Evolutionary conservation across 2,888 invertebrate species (phyloP).

Genomic region (Strigamia transsilvanica): DNA sequence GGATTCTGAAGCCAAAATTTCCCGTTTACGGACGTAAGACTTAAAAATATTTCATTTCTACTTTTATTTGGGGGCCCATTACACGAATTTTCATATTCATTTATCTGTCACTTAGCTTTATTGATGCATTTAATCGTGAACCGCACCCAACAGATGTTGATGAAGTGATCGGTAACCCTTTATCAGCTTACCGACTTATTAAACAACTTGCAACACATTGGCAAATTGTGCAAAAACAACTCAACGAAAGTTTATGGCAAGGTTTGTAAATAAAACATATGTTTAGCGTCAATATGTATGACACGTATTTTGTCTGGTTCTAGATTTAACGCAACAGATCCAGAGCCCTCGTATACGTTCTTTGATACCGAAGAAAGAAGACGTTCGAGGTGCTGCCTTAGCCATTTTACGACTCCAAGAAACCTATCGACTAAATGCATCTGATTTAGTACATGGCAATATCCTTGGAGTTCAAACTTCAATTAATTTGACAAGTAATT

Average conservation of each 20-base stretch:
- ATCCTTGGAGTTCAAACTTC: slow-evolving; percentile 57
- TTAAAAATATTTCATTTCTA: no score
- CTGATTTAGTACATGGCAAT: slow-evolving; percentile 59
- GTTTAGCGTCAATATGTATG: no score
- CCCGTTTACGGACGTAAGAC: no score
- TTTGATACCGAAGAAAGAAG: slow-evolving; percentile 59
- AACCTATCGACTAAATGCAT: slow-evolving; percentile 60
- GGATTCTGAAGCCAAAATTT: no score
- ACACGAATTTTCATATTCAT: not conserved
- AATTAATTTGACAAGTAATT: slow-evolving; percentile 55
- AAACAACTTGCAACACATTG: slow-evolving; percentile 61
- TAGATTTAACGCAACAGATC: slow-evolving; percentile 24
- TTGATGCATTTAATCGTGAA: slow-evolving; percentile 50
- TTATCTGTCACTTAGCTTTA: slow-evolving; percentile 5
- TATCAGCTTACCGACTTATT: slow-evolving; percentile 61
- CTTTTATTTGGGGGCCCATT: no score
- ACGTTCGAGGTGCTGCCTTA: slow-evolving; percentile 61
- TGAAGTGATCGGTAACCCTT: slow-evolving; percentile 60
- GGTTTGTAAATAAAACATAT: not conserved
- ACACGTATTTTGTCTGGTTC: no score
- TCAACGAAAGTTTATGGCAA: slow-evolving; percentile 12
- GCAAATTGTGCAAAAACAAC: slow-evolving; percentile 53
- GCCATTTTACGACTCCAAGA: slow-evolving; percentile 61
- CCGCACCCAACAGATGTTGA: slow-evolving; percentile 54
- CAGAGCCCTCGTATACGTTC: not conserved